Base-by-base conservation (phyloP, 2,888 invertebrate genomes). In the Latrodectus hesperus region DNA sequence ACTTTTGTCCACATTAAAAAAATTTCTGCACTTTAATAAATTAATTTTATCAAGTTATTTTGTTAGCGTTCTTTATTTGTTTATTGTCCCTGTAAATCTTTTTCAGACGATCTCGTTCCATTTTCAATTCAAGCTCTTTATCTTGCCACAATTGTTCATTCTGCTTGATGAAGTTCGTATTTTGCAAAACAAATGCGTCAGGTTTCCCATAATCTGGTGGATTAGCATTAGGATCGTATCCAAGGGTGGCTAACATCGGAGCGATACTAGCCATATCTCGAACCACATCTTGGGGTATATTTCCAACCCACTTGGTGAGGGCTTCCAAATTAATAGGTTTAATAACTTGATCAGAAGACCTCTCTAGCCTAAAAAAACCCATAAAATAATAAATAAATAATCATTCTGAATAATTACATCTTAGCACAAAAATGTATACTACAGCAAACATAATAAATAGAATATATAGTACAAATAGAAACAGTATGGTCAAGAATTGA, bases 331-430 rank as follows among this genome's bases (percentile, higher is more conserved):
- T 99, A 89, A 99, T 96, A 16, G 99, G 98, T 92, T 99, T 98
- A 92, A 99, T 97, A 91, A 99, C 98, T 94, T 99, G 99, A 94
- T 99, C 99, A 89, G 98, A 98, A 74, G 98, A 98, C 89, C 98
- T 95, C 93, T 99, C 99, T 92, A 98, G 97, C 93, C 98, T 98
- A 94, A 82, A 93, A 93, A 86, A 78, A 73, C 86, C 90, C n/a
- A n/a, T n/a, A n/a, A 4, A n/a, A 38, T 9, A 9, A 70, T 26
- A 22, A 49, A 14, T 26, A 90, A 90, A 90, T 72, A 90, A 73
- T 84, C 82, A 3, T 10, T 17, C 16, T 71, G 9, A 38, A 38
- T 38, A 38, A 22, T 38, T 38, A 6, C 38, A 38, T 38, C 6
- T 38, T 38, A 38, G 38, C 38, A 38, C 4, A 38, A 38, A 38